Evolutionary conservation across 2,888 invertebrate species (phyloP).

Genomic region (Hypselothyrea guttata): DNA sequence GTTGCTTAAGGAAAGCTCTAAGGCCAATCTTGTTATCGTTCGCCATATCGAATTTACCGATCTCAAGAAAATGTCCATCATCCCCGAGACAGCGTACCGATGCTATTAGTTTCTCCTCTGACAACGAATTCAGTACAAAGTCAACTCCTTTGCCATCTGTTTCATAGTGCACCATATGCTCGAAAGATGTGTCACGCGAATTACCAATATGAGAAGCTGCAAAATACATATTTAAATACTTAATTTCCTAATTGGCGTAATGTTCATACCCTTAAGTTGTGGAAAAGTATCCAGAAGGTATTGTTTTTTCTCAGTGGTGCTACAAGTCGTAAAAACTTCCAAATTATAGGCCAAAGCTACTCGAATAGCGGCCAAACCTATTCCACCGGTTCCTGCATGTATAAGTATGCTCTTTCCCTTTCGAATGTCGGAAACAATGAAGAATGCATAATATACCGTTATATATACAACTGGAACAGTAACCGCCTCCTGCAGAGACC

Average conservation of each 20-base stretch:
- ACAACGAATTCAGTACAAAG: constrained; percentile 93
- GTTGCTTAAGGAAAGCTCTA: constrained; percentile 87
- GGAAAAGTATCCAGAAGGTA: constrained; percentile 85
- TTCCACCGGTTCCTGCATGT: constrained; percentile 87
- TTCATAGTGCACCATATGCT: constrained; percentile 89
- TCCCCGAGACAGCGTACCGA: constrained; percentile 85
- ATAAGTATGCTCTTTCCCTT: constrained; percentile 83
- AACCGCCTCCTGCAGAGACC: constrained; percentile 89
- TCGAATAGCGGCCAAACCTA: constrained; percentile 90
- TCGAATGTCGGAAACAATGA: constrained; percentile 74
- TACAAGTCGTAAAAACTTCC: constrained; percentile 88
- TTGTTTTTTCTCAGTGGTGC: constrained; percentile 85
- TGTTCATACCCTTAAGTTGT: constrained; percentile 83
- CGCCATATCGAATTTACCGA: constrained; percentile 92
- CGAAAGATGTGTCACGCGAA: constrained; percentile 93
- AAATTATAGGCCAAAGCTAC: constrained; percentile 86
- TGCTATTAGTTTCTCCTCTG: constrained; percentile 94
- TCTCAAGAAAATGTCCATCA: constrained; percentile 90
- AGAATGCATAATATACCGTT: constrained; percentile 85
- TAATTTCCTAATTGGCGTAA: too few relatives aligned
- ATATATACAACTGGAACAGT: constrained; percentile 91
- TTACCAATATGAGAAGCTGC: constrained; percentile 89
- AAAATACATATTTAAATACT: background rate
- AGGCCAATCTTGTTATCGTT: constrained; percentile 86
- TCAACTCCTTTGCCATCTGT: constrained; percentile 95